These are phyloP conservation scores for Dendronephthya gigantea DNA, from an alignment of 64 coral and sea anemone genomes.

Conservation along the genomic window DNA sequence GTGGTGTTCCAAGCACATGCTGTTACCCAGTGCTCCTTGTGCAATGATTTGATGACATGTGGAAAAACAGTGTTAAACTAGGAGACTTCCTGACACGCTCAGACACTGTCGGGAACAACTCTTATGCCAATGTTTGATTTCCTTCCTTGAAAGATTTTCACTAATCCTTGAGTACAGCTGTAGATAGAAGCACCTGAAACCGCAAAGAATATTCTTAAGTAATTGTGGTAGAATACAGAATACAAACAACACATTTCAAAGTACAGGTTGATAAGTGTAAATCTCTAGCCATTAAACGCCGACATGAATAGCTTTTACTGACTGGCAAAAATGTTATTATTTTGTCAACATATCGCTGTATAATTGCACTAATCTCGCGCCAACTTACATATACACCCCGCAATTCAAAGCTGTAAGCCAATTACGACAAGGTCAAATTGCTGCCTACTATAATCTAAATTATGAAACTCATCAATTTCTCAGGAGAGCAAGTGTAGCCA, in stretches of 20 bases:
- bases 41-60: not conserved
- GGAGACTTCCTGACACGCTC: not conserved
- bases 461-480: not conserved
- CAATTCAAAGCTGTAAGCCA: constrained; percentile 10
- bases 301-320: not conserved
- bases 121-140: not conserved
- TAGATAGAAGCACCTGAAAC: not conserved
- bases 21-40: not conserved
- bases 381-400: not conserved
- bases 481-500: not conserved
- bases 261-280: not conserved
- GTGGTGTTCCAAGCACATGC: not conserved
- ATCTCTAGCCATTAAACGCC: not conserved
- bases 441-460: constrained; percentile 3
- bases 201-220: not conserved
- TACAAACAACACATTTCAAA: not conserved
- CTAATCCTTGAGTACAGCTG: not conserved
- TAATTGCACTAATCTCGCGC: not conserved
- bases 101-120: not conserved
- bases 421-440: constrained; percentile 8
- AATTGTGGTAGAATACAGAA: not conserved
- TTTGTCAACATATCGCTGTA: not conserved
- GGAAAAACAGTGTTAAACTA: not conserved
- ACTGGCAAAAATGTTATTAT: not conserved
- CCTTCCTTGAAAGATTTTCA: not conserved